Percentiles rank a stretch among this genome's conserved stretches.
Evolutionary conservation across 2,797 vertebrate species (phyloP).

Genomic region (Melanotaenia boesemani): DNA sequence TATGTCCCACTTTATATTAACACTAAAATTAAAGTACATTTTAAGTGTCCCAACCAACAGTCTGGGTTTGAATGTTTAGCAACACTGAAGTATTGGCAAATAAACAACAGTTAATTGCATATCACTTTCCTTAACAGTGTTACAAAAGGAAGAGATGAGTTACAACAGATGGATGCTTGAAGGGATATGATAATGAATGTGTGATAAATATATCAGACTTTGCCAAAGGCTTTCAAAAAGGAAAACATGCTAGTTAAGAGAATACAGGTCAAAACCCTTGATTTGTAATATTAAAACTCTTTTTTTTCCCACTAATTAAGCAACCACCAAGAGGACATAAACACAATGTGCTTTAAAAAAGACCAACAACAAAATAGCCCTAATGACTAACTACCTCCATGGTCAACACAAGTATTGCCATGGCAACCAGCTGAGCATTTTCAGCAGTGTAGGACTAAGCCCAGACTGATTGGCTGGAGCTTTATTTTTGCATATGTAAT

Average conservation of each 20-base stretch:
- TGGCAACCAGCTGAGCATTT: conserved; percentile 58
- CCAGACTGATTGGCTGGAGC: conserved; percentile 25
- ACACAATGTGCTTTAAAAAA: conserved; percentile 11
- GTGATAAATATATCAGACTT: neutral
- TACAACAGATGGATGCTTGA: no score
- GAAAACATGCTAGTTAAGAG: neutral
- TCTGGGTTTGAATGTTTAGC: neutral
- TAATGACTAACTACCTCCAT: conserved; percentile 59
- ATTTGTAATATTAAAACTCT: neutral
- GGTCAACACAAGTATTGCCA: conserved; percentile 47
- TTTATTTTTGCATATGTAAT: conserved; percentile 17
- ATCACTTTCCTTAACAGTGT: neutral
- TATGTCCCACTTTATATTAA: no score
- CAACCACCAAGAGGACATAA: neutral
- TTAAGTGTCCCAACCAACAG: neutral
- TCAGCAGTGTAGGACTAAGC: conserved; percentile 37
- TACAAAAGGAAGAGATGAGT: neutral
- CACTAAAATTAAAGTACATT: neutral
- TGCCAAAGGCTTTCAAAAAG: neutral
- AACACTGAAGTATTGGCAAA: neutral
- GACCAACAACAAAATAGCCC: conserved; percentile 28
- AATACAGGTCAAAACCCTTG: neutral
- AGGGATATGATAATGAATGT: no score
- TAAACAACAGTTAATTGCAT: neutral
- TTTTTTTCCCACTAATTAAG: conserved; percentile 12